Conservation (phyloP, 2,113 vertebrate species). For the Nanorana parkeri region DNA sequence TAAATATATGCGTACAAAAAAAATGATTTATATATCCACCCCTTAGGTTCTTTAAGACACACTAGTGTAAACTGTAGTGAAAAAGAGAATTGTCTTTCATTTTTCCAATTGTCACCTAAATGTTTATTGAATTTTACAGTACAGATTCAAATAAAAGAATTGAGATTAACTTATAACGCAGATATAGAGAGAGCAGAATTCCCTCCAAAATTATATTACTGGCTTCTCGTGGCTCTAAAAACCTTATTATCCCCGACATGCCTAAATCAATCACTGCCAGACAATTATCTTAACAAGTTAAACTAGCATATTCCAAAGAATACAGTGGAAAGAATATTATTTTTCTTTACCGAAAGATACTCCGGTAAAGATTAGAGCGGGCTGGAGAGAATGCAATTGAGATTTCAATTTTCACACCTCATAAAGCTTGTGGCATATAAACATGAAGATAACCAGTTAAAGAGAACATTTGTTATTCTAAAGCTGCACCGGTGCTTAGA, state of each 20-base stretch:
- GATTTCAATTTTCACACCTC: constrained; percentile 51
- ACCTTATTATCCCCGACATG: constrained; percentile 69
- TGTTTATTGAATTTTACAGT: constrained; percentile 68
- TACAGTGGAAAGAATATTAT: constrained; percentile 38
- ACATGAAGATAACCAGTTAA: constrained; percentile 44
- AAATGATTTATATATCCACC: no score
- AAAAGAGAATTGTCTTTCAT: constrained; percentile 43
- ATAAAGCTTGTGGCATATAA: constrained; percentile 50
- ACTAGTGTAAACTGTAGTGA: constrained; percentile 60
- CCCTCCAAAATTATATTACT: constrained; percentile 71
- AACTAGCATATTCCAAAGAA: constrained; percentile 58
- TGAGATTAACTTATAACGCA: constrained; percentile 74
- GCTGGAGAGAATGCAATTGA: constrained; percentile 46
- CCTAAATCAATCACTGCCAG: constrained; percentile 71
- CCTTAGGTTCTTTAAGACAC: neutral
- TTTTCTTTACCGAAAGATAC: constrained; percentile 42
- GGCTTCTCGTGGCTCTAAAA: constrained; percentile 69
- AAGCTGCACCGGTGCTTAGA: constrained; percentile 8
- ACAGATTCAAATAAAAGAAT: constrained; percentile 72
- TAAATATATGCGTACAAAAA: no score
- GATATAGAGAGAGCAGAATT: constrained; percentile 67
- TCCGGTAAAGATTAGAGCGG: constrained; percentile 40
- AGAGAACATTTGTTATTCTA: constrained; percentile 46
- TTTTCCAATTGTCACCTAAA: constrained; percentile 66
- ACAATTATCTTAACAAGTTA: constrained; percentile 72